A percentile compares a stretch with the other conserved stretches of the same genome.
These are phyloP conservation scores for Philereme transversata DNA, from an alignment of 2,888 invertebrate species.

Conservation along the genomic window DNA sequence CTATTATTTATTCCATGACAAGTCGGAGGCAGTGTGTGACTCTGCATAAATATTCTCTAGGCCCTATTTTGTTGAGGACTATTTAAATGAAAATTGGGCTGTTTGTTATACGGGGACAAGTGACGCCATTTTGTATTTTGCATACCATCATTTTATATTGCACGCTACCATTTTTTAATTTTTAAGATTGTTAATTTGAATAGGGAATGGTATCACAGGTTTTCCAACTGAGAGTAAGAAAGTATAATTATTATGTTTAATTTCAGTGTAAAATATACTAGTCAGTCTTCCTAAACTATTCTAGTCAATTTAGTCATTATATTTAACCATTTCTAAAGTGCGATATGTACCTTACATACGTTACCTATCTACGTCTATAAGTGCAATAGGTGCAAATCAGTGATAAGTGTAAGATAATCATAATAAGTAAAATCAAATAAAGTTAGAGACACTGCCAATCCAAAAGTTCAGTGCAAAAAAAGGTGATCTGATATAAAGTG, in stretches of 20 bases:
- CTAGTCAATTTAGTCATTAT: slow-evolving; percentile 46
- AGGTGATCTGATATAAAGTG: slow-evolving; percentile 37
- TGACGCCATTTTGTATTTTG: slow-evolving; percentile 12
- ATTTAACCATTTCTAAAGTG: slow-evolving; percentile 22
- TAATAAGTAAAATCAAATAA: not conserved
- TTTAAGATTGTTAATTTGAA: not conserved
- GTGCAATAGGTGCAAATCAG: slow-evolving; percentile 11
- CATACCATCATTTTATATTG: not conserved
- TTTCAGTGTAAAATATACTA: slow-evolving; percentile 31
- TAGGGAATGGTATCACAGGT: slow-evolving; percentile 9
- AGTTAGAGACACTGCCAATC: too few species aligned
- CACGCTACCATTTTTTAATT: not conserved
- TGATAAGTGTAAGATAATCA: too few species aligned
- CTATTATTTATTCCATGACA: slow-evolving; percentile 4
- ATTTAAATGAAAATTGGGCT: slow-evolving; percentile 12
- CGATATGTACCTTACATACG: slow-evolving; percentile 9
- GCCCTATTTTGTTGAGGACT: slow-evolving; percentile 8
- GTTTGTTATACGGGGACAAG: slow-evolving; percentile 19
- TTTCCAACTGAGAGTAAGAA: slow-evolving; percentile 5
- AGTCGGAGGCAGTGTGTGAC: slow-evolving; percentile 18
- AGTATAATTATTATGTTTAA: not conserved
- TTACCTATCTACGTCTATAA: not conserved
- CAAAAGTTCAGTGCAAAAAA: not conserved
- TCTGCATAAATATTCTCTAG: slow-evolving; percentile 19
- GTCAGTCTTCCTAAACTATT: slow-evolving; percentile 47